These are phyloP conservation scores for Meloidogyne hapla DNA, from an alignment of 1,140 invertebrate species.

Conservation along the genomic window DNA sequence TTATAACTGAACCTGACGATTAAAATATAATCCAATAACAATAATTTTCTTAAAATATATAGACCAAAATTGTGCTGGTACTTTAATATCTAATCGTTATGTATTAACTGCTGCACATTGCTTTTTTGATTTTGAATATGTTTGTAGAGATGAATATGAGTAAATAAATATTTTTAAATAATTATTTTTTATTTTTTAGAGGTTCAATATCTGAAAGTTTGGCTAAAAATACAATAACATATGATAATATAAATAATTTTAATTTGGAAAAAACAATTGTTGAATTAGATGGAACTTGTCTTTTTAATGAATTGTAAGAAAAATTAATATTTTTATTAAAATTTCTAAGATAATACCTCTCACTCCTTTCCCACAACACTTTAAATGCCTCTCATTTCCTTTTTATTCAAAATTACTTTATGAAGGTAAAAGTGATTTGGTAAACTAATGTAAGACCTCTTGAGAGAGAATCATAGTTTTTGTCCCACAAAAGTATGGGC, in stretches of 20 bases:
- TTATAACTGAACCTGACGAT: no score
- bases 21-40: no score
- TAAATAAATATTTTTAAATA: neutral
- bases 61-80: slow-evolving; percentile 23
- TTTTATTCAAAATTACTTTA: no score
- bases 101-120: slow-evolving; percentile 25
- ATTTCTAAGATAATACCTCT: no score
- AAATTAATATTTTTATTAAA: neutral
- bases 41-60: neutral
- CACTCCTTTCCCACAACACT: no score
- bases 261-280: slow-evolving; percentile 5
- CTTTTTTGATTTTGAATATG: neutral
- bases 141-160: neutral
- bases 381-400: no score
- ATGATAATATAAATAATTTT: neutral
- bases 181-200: neutral
- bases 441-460: no score
- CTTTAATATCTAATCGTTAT: slow-evolving; percentile 7
- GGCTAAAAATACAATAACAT: neutral
- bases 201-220: slow-evolving; percentile 1
- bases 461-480: no score
- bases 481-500: no score
- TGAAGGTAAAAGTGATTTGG: no score
- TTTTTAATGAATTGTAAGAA: slow-evolving; percentile 3
- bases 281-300: slow-evolving; percentile 11